phyloP scores from a whole-genome alignment of 2,113 vertebrate genomes.

The Miniopterus natalensis region DNA sequence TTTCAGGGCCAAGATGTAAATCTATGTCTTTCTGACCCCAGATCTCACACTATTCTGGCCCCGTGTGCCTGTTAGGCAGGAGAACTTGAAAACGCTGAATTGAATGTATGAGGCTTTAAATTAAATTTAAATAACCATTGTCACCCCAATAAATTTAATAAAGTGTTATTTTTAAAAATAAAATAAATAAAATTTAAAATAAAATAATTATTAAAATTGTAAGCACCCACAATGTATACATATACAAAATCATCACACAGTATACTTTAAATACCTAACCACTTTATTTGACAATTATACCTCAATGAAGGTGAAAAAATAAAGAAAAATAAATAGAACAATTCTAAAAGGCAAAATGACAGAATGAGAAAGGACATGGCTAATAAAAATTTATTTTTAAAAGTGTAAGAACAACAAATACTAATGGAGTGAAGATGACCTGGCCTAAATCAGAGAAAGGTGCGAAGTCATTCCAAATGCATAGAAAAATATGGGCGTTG shows the following conservation, averaged over 20 bases:
- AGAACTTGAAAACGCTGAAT: not conserved
- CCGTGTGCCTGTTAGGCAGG: not conserved
- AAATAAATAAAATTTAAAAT: not conserved
- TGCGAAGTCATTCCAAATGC: not conserved
- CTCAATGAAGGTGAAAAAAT: not conserved
- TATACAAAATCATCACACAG: not conserved
- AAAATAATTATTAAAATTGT: not conserved
- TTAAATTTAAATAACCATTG: not conserved
- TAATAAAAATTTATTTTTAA: not conserved
- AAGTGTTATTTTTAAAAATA: no score
- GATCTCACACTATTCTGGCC: not conserved
- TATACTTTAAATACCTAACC: not conserved
- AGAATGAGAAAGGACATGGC: not conserved
- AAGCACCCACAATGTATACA: not conserved
- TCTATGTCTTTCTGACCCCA: not conserved
- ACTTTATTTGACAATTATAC: not conserved
- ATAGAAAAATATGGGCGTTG: not conserved
- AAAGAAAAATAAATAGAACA: not conserved
- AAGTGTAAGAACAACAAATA: not conserved
- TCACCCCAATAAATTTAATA: no score
- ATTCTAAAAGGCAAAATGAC: constrained; percentile 1
- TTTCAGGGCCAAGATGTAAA: not conserved
- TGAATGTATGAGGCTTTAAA: not conserved
- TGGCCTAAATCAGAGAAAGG: not conserved
- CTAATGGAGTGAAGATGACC: not conserved